These are phyloP conservation scores for Heteronetta atricapilla DNA, from an alignment of 2,113 vertebrate species.

Conservation along the genomic window DNA sequence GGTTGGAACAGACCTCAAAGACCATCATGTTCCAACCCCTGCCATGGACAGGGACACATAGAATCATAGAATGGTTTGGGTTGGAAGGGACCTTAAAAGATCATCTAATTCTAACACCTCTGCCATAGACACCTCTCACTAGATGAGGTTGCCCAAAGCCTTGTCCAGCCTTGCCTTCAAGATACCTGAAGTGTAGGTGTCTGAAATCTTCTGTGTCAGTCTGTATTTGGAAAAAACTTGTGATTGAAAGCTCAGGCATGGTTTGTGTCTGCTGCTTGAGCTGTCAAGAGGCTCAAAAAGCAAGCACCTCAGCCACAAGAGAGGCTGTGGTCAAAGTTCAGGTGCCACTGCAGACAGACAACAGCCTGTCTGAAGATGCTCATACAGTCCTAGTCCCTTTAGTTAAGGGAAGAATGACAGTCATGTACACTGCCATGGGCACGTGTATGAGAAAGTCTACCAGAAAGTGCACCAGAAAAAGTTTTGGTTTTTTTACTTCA, in stretches of 20 bases:
- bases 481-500: not conserved
- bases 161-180: no score
- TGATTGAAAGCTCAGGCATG: not conserved
- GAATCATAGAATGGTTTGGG: no score
- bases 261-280: not conserved
- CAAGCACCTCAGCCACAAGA: fast-evolving
- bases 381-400: not conserved
- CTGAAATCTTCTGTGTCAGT: not conserved
- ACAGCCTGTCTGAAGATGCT: not conserved
- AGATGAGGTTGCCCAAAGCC: no score
- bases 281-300: not conserved
- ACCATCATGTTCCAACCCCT: no score
- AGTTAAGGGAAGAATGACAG: not conserved
- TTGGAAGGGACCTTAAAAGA: no score
- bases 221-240: not conserved
- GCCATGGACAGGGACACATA: no score
- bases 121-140: no score
- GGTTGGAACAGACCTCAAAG: no score
- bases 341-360: not conserved
- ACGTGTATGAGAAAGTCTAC: not conserved
- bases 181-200: not conserved
- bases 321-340: not conserved
- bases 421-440: not conserved
- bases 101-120: no score
- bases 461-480: not conserved